These are phyloP conservation scores for Enteromius anoplus DNA, from an alignment of 2,797 vertebrate genomes.

Conservation along the genomic window DNA sequence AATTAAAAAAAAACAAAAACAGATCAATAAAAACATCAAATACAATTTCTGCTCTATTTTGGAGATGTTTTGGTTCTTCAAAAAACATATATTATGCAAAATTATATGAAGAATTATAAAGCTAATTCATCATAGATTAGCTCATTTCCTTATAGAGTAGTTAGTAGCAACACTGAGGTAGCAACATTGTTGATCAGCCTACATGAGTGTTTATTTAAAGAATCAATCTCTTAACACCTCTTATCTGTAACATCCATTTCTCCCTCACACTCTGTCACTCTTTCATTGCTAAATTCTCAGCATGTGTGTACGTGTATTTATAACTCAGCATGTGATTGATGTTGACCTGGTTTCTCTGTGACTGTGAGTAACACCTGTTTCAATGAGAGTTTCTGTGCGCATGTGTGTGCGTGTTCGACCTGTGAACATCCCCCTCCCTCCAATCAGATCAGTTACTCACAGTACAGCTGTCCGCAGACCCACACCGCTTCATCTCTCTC, in stretches of 20 bases:
- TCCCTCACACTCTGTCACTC: conserved; percentile 15
- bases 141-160: background rate
- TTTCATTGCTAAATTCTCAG: conserved; percentile 37
- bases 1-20: background rate
- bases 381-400: conserved; percentile 6
- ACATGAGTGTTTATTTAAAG: conserved; percentile 13
- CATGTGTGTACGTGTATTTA: conserved; percentile 47
- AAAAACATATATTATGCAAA: background rate
- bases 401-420: background rate
- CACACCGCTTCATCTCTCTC: conserved; percentile 5
- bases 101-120: background rate
- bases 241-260: conserved; percentile 16
- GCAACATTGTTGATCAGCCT: background rate
- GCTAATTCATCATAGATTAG: background rate
- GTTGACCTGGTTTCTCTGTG: conserved; percentile 42
- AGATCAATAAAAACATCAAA: background rate
- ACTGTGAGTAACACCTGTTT: conserved; percentile 44
- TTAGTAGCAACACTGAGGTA: background rate
- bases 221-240: background rate
- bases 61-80: background rate
- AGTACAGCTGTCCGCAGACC: conserved; percentile 40
- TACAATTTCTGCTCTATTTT: background rate
- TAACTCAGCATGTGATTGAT: conserved; percentile 34
- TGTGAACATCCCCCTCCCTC: conserved; percentile 13
- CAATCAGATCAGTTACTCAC: conserved; percentile 38